These are phyloP conservation scores for Tolypeutes matacus DNA, from an alignment of 2,797 vertebrate genomes.

Conservation along the genomic window DNA sequence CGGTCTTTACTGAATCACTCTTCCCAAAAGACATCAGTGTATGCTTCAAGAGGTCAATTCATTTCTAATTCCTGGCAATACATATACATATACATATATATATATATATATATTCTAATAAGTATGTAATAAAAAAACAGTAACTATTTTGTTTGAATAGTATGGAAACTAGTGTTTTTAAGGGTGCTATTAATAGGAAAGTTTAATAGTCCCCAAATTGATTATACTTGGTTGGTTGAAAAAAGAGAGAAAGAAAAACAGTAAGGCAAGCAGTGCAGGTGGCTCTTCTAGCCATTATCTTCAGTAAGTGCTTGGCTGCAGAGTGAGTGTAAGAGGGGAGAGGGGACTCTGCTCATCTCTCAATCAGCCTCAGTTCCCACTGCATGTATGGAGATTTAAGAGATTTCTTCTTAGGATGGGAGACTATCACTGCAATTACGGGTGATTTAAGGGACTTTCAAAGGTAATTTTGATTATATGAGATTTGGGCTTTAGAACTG, in stretches of 20 bases:
- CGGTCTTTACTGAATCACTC: background rate
- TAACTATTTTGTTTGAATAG: background rate
- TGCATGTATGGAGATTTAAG: background rate
- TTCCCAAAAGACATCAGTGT: background rate
- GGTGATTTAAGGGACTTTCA: background rate
- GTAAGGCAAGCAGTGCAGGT: background rate
- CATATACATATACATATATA: background rate
- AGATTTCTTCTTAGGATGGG: background rate
- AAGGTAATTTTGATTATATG: background rate
- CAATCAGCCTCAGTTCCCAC: background rate
- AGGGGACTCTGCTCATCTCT: background rate
- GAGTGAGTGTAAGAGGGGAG: background rate
- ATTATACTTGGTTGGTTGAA: background rate
- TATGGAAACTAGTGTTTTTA: background rate
- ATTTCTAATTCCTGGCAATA: background rate
- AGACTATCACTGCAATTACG: background rate
- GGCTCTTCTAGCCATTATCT: background rate
- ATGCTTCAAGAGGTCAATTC: background rate
- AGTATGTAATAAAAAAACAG: background rate
- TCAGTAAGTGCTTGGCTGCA: background rate
- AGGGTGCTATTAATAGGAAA: background rate
- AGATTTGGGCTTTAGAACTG: background rate
- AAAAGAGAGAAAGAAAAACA: background rate
- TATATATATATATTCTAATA: background rate
- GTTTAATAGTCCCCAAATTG: background rate